Percentiles rank a stretch among this genome's conserved stretches.
These are phyloP conservation scores for Drosophila tsacasi DNA, from an alignment of 1,140 invertebrate genomes.

Conservation along the genomic window DNA sequence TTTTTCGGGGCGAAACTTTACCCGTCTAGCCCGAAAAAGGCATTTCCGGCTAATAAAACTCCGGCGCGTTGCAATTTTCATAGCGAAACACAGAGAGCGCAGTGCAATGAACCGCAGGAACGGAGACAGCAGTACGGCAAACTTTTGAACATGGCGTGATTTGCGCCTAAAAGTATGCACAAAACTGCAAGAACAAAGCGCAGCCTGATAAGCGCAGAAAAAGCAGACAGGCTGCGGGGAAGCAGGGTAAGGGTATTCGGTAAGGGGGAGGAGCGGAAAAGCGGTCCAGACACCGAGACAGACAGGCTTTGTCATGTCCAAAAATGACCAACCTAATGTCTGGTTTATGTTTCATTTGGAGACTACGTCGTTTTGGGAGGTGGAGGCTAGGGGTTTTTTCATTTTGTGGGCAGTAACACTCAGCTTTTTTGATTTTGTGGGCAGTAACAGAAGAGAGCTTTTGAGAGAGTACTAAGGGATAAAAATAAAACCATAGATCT, in stretches of 20 bases:
- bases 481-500: background rate
- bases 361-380: background rate
- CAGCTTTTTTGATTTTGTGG: background rate
- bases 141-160: conserved; percentile 60
- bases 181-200: conserved; percentile 51
- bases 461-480: background rate
- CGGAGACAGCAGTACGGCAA: conserved; percentile 47
- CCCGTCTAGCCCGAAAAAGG: conserved; percentile 45
- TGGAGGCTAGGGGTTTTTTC: background rate
- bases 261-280: background rate
- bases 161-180: conserved; percentile 67
- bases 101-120: conserved; percentile 68
- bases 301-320: conserved; percentile 26
- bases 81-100: conserved; percentile 6
- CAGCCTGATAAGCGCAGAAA: conserved; percentile 49
- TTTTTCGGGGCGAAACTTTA: conserved; percentile 36
- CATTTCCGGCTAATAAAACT: conserved; percentile 78
- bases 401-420: background rate
- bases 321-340: conserved; percentile 35
- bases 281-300: conserved; percentile 24
- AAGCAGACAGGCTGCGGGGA: conserved; percentile 16
- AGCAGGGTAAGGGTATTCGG: background rate
- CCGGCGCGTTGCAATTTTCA: conserved; percentile 69
- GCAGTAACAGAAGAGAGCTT: background rate
- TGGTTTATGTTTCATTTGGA: conserved; percentile 21